A percentile compares a stretch with the other conserved stretches of the same genome.
phyloP scores from a whole-genome alignment of 2,797 vertebrate genomes.

The Pseudotriccus pelzelni region DNA sequence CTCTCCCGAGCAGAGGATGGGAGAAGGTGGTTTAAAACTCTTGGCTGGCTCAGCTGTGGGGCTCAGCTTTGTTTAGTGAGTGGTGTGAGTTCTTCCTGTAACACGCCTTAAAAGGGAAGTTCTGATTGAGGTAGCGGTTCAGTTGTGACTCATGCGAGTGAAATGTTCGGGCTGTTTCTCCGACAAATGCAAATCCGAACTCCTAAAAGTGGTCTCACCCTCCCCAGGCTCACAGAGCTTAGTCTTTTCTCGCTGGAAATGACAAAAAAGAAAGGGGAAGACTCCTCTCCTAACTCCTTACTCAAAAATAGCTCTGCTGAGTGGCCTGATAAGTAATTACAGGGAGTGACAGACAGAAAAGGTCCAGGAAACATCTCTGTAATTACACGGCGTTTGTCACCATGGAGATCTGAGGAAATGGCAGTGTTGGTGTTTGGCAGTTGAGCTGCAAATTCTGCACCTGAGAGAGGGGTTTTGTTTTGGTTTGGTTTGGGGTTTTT shows the following conservation, averaged over 20 bases:
- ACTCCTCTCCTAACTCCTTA: not conserved
- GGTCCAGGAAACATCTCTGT: not conserved
- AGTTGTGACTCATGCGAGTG: conserved; percentile 68
- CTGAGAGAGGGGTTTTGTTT: not conserved
- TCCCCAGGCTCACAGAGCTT: not conserved
- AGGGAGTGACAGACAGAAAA: not conserved
- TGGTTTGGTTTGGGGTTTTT: too few species aligned
- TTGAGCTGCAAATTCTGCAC: not conserved
- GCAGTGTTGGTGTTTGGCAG: not conserved
- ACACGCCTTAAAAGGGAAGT: conserved; percentile 65
- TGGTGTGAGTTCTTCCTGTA: conserved; percentile 43
- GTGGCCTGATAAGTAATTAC: not conserved
- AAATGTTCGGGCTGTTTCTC: conserved; percentile 47
- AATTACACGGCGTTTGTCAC: not conserved
- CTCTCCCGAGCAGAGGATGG: not conserved
- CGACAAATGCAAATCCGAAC: not conserved
- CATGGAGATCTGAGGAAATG: not conserved
- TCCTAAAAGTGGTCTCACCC: not conserved
- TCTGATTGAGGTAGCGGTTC: conserved; percentile 37
- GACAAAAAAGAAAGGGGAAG: not conserved
- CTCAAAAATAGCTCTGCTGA: not conserved
- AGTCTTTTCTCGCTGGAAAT: not conserved
- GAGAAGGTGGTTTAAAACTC: not conserved
- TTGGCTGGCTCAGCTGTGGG: not conserved
- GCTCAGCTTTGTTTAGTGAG: not conserved